These are phyloP conservation scores for Notothenia rossii DNA, from an alignment of 2,113 vertebrate genomes.

Conservation along the genomic window DNA sequence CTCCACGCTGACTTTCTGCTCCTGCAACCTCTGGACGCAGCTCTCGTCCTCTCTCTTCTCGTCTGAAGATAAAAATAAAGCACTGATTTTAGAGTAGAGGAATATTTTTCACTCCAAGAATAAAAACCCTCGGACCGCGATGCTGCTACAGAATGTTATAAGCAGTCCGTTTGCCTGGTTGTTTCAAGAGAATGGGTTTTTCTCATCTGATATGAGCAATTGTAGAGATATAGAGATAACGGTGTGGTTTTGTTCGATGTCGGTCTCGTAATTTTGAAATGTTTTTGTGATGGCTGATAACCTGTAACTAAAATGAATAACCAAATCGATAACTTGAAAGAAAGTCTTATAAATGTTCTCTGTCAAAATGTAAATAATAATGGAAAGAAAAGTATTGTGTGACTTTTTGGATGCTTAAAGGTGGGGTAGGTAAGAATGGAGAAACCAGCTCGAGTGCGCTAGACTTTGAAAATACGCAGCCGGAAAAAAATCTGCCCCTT, in stretches of 20 bases:
- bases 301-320: background rate
- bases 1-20: conserved; percentile 33
- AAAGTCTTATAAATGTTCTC: too few species aligned
- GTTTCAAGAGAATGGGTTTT: background rate
- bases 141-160: background rate
- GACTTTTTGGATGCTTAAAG: too few species aligned
- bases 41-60: conserved; percentile 38
- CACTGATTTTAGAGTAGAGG: too few species aligned
- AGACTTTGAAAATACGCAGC: too few species aligned
- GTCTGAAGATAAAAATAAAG: conserved; percentile 32
- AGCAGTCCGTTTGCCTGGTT: background rate
- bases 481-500: too few species aligned
- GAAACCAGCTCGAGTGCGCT: too few species aligned
- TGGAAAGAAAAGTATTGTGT: too few species aligned
- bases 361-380: too few species aligned
- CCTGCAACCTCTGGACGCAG: conserved; percentile 34
- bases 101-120: too few species aligned
- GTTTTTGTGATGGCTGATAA: background rate
- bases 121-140: background rate
- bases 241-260: background rate
- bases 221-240: background rate
- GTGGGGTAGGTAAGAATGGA: too few species aligned
- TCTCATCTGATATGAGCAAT: background rate
- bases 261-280: background rate
- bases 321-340: background rate